Conservation (phyloP, 2,888 invertebrate genomes). For the Antheraea yamamai region DNA sequence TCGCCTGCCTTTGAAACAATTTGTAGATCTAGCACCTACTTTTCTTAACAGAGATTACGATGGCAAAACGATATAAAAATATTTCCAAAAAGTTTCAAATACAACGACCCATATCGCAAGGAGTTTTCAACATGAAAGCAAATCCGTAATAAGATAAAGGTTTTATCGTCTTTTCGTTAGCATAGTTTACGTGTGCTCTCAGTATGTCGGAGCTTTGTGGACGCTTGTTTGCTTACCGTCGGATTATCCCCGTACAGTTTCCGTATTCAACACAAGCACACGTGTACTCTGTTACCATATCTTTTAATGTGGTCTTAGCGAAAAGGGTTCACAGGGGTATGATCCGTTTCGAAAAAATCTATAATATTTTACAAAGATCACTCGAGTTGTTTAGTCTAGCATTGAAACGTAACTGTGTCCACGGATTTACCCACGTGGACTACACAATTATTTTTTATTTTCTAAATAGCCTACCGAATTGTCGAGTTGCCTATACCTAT, state of each 20-base stretch:
- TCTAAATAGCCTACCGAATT: no score
- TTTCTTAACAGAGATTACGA: not conserved
- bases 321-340: slow-evolving; percentile 12
- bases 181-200: slow-evolving; percentile 66
- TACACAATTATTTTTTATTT: no score
- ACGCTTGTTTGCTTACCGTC: slow-evolving; percentile 68
- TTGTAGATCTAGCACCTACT: not conserved
- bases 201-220: slow-evolving; percentile 58
- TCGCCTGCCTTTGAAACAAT: not conserved
- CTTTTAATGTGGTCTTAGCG: slow-evolving; percentile 57
- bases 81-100: not conserved
- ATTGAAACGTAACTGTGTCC: no score
- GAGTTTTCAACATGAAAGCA: slow-evolving; percentile 44
- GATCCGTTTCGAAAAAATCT: not conserved
- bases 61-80: not conserved
- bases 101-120: slow-evolving; percentile 40
- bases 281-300: slow-evolving; percentile 43
- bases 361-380: not conserved
- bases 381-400: not conserved
- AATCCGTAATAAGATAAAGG: slow-evolving; percentile 77
- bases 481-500: no score
- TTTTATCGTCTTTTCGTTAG: slow-evolving; percentile 78
- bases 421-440: no score
- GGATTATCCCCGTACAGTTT: slow-evolving; percentile 72
- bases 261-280: slow-evolving; percentile 54